phyloP scores from a whole-genome alignment of 2,113 vertebrate species.

The Zosterops hypoxanthus region DNA sequence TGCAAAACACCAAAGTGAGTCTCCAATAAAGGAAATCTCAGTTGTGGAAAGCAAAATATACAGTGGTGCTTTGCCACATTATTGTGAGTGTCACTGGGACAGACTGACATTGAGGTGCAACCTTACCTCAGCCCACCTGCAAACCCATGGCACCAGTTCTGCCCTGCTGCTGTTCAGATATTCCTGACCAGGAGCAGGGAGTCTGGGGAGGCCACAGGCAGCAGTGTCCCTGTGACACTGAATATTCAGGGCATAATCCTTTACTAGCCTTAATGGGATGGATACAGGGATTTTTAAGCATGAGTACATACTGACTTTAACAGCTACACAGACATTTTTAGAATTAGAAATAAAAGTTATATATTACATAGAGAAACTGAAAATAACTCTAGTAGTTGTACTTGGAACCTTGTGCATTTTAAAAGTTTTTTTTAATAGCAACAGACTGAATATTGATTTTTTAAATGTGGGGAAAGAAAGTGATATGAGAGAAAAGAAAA shows the following conservation, averaged over 20 bases:
- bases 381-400: background rate
- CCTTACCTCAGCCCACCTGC: background rate
- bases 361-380: background rate
- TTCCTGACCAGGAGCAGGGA: background rate
- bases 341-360: background rate
- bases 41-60: background rate
- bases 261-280: background rate
- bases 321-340: background rate
- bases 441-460: background rate
- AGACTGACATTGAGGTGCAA: background rate
- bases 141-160: background rate
- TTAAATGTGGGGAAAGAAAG: background rate
- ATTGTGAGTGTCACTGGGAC: background rate
- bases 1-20: background rate
- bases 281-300: background rate
- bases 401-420: background rate
- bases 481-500: background rate
- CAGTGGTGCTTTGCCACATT: background rate
- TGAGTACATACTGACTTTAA: background rate
- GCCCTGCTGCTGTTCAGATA: background rate
- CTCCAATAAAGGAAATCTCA: background rate
- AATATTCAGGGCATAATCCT: background rate
- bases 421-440: background rate
- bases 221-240: background rate
- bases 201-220: background rate